phyloP scores from a whole-genome alignment of 2,113 vertebrate genomes.

The Eonycteris spelaea region DNA sequence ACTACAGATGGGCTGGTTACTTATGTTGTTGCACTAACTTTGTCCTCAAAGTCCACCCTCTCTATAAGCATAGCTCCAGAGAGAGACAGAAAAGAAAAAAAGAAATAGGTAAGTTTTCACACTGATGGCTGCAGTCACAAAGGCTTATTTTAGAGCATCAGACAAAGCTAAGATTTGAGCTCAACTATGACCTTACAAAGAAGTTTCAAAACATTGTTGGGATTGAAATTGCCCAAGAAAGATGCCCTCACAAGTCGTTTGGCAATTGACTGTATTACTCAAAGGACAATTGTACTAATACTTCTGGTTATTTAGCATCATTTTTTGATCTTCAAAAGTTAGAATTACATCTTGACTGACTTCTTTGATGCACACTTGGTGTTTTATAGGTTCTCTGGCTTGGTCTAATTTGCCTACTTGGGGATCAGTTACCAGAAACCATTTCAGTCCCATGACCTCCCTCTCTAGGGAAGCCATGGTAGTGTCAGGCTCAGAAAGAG shows the following conservation, averaged over 20 bases:
- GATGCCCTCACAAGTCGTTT: neutral
- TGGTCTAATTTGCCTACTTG: neutral
- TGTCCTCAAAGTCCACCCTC: conserved; percentile 9
- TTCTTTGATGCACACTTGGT: neutral
- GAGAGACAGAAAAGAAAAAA: conserved; percentile 37
- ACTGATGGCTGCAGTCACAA: neutral
- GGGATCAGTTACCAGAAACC: neutral
- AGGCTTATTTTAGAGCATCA: conserved; percentile 17
- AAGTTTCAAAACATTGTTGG: neutral
- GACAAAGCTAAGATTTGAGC: neutral
- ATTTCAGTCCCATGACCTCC: neutral
- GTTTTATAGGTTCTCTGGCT: neutral
- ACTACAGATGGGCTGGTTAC: neutral
- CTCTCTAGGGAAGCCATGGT: neutral
- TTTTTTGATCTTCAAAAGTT: conserved; percentile 22
- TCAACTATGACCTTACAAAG: conserved; percentile 8
- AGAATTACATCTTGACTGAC: neutral
- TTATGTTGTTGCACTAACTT: neutral
- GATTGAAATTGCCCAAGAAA: conserved; percentile 7
- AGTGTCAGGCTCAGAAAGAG: neutral
- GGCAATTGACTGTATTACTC: neutral
- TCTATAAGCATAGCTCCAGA: neutral
- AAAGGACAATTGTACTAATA: neutral
- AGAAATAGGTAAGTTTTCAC: neutral
- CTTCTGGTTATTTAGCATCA: conserved; percentile 1